phyloP scores from a whole-genome alignment of 1,140 invertebrate species.

The Ladona fulva region DNA sequence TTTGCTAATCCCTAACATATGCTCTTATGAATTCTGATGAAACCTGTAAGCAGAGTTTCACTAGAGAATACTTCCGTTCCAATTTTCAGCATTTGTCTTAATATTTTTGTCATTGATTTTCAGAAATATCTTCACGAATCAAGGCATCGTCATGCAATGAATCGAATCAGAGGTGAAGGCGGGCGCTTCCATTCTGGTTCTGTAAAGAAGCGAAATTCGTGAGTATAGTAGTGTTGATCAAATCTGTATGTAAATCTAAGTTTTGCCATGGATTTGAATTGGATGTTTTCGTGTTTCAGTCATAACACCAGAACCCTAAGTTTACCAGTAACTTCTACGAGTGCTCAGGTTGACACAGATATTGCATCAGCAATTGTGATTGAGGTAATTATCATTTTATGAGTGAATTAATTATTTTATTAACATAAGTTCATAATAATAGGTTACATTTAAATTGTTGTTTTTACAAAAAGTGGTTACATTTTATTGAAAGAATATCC shows the following conservation, averaged over 20 bases:
- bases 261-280: neutral
- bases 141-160: conserved; percentile 94
- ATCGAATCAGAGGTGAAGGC: conserved; percentile 90
- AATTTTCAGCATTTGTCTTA: no score
- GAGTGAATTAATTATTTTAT: neutral
- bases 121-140: conserved; percentile 99
- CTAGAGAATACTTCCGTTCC: no score
- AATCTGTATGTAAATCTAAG: neutral
- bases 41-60: no score
- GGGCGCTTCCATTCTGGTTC: conserved; percentile 85
- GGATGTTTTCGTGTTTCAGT: neutral
- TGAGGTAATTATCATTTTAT: neutral
- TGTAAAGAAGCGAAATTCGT: conserved; percentile 44
- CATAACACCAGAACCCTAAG: neutral
- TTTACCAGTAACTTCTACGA: neutral
- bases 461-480: neutral
- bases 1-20: no score
- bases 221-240: neutral
- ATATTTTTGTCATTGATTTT: conserved; percentile 32
- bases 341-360: neutral
- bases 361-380: neutral
- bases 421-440: neutral
- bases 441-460: neutral
- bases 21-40: no score
- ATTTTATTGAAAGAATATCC: neutral